Conservation (phyloP, 2,888 invertebrate species). For the Perithous albicinctus region DNA sequence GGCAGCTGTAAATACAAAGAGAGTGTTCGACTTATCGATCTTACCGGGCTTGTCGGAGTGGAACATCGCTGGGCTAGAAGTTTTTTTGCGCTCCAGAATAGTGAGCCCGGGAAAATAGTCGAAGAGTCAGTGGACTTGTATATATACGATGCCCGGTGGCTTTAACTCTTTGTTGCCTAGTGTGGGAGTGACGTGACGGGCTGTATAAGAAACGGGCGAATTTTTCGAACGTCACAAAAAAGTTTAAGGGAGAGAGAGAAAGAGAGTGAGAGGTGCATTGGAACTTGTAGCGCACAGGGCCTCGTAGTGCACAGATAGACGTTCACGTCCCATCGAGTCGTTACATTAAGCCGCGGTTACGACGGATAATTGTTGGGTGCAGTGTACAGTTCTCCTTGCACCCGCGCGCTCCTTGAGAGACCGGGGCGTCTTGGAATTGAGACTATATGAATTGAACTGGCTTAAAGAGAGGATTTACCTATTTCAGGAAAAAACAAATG, state of each 20-base stretch:
- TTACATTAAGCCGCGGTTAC: slow-evolving; percentile 79
- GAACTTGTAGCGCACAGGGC: slow-evolving; percentile 20
- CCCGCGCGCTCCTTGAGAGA: not conserved
- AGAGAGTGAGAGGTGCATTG: not conserved
- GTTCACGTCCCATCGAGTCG: slow-evolving; percentile 66
- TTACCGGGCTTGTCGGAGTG: not conserved
- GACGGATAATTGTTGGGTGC: slow-evolving; percentile 79
- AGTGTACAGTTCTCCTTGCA: slow-evolving; percentile 52
- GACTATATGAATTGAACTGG: not conserved
- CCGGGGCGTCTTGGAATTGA: not conserved
- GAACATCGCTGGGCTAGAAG: not conserved
- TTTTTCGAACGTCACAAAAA: slow-evolving; percentile 25
- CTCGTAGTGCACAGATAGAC: slow-evolving; percentile 51
- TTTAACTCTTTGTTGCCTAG: slow-evolving; percentile 16
- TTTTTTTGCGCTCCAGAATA: slow-evolving; percentile 16
- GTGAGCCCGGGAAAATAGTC: slow-evolving; percentile 10
- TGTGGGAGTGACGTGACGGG: slow-evolving; percentile 31
- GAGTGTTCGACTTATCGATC: slow-evolving; percentile 51
- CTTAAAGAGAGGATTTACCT: not conserved
- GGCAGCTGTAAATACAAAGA: slow-evolving; percentile 6
- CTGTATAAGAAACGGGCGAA: slow-evolving; percentile 10
- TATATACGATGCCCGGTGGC: slow-evolving; percentile 18
- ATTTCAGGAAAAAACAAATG: no score
- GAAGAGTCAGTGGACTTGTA: not conserved
- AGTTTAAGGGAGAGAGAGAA: not conserved